Conservation (phyloP, 2,797 vertebrate genomes). For the Phataginus tetradactyla region DNA sequence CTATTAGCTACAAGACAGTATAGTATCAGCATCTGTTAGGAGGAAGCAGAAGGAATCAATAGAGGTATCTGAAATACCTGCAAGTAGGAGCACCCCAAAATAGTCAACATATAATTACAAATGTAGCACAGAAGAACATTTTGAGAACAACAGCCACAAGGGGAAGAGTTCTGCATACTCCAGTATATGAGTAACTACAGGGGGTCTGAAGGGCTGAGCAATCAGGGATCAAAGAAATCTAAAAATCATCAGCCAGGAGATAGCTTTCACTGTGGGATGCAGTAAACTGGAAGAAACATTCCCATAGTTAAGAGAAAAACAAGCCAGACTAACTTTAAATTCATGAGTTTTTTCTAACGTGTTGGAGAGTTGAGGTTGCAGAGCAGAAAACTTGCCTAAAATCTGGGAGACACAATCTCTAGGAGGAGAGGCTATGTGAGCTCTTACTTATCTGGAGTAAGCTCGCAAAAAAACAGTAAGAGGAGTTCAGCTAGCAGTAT, state of each 20-base stretch:
- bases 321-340: not conserved
- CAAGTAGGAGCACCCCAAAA: not conserved
- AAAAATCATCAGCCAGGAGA: not conserved
- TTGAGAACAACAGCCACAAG: not conserved
- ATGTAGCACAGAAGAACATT: not conserved
- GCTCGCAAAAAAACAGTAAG: not conserved
- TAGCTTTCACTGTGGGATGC: not conserved
- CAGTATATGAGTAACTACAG: not conserved
- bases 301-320: not conserved
- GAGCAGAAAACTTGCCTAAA: not conserved
- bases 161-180: not conserved
- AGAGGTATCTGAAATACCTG: not conserved
- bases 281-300: not conserved
- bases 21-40: not conserved
- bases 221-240: not conserved
- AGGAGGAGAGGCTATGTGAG: not conserved
- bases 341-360: not conserved
- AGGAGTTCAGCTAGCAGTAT: not conserved
- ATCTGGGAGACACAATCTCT: not conserved
- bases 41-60: not conserved
- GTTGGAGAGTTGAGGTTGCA: not conserved
- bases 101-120: not conserved
- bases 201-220: not conserved
- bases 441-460: not conserved
- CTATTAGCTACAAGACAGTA: not conserved